Evolutionary conservation across 1,140 invertebrate genomes (phyloP).

Genomic region (Hyphantria cunea): DNA sequence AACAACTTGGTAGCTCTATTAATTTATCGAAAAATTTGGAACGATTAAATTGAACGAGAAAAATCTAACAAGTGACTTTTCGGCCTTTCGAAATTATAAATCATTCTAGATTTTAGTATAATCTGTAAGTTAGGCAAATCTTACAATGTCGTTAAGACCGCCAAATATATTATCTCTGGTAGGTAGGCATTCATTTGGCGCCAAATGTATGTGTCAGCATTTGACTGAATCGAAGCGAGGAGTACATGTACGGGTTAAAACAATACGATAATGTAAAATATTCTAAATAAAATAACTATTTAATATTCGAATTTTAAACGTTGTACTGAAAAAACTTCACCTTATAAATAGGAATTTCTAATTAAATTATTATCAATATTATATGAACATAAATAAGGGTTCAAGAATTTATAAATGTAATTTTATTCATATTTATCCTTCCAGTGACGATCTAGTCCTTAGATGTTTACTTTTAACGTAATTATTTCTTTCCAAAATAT

Average conservation of each 20-base stretch:
- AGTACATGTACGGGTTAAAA: conserved; percentile 23
- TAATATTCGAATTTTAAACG: conserved; percentile 12
- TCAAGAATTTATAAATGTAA: background rate
- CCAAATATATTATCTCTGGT: background rate
- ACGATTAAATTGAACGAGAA: conserved; percentile 35
- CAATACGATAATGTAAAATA: conserved; percentile 22
- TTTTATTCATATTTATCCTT: background rate
- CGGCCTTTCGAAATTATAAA: conserved; percentile 37
- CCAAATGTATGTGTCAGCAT: conserved; percentile 6
- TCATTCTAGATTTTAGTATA: background rate
- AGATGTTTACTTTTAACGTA: conserved; percentile 1
- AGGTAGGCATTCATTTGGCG: background rate
- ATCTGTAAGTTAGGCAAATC: background rate
- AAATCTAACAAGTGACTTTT: conserved; percentile 34
- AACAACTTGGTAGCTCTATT: conserved; percentile 20
- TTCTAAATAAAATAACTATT: conserved; percentile 14
- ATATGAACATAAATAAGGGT: background rate
- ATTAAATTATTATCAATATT: conserved; percentile 4
- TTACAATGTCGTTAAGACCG: background rate
- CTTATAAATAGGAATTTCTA: conserved; percentile 1
- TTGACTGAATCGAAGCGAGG: background rate
- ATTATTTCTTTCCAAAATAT: conserved; percentile 2
- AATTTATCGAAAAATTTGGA: conserved; percentile 31
- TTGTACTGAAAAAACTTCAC: conserved; percentile 16
- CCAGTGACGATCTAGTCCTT: conserved; percentile 28